Conservation (phyloP, 2,113 vertebrate genomes). For the Anhinga anhinga region DNA sequence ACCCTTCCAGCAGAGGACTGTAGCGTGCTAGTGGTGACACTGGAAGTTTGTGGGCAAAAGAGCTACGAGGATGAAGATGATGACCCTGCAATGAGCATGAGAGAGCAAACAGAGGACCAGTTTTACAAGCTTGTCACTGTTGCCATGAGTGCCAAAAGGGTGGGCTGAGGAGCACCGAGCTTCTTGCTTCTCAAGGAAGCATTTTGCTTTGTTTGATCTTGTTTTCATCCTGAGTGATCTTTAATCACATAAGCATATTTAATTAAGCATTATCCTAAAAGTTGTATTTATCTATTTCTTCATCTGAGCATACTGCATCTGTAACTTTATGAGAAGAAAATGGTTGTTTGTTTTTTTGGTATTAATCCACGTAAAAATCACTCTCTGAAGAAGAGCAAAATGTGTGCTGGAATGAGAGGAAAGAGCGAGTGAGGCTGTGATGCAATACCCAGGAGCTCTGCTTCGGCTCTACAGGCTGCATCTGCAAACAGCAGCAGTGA, state of each 20-base stretch:
- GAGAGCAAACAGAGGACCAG: background rate
- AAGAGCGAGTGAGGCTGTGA: background rate
- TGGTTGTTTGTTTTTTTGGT: background rate
- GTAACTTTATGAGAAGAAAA: background rate
- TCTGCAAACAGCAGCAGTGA: slow-evolving; percentile 39
- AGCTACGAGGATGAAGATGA: background rate
- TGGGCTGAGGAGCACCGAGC: background rate
- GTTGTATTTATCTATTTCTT: background rate
- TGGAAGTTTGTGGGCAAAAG: background rate
- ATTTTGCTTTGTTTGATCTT: background rate
- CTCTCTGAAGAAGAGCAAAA: slow-evolving; percentile 7
- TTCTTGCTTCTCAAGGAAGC: background rate
- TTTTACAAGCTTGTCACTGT: background rate
- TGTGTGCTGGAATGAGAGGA: background rate
- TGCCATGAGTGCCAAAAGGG: background rate
- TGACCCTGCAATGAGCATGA: rapidly evolving
- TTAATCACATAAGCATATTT: background rate
- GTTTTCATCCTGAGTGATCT: background rate
- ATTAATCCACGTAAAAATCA: background rate
- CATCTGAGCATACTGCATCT: background rate
- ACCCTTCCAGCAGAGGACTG: background rate
- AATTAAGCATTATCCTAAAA: background rate
- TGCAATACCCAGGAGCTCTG: slow-evolving; percentile 37
- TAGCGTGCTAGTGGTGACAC: background rate
- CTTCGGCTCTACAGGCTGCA: background rate